Evolutionary conservation across 2,797 vertebrate genomes (phyloP), one percentile per base, ranked within the genome.

Genomic region (Oceanodroma leucorhoa): DNA sequence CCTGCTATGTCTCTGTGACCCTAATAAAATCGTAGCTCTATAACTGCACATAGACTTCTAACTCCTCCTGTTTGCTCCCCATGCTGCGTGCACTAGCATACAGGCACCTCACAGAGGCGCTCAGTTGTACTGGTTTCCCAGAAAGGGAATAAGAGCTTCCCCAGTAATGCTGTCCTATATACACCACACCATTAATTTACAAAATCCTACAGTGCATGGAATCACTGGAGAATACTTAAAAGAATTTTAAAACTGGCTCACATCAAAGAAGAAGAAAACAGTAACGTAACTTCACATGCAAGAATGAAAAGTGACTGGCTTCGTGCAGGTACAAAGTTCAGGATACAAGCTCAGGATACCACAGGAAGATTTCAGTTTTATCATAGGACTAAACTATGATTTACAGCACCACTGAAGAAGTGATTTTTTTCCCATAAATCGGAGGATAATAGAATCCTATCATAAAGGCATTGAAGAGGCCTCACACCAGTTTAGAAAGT

Each of bases 51-150:
- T 2, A 73, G 24, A 48, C 19, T 46, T 72, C 58, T n/a, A 45
- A n/a, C 22, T 40, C 69, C 57, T 64, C 48, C 58, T 16, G 30
- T 48, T 17, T 65, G 60, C 23, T 48, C 24, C 60, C 24, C 16
- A 11, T 5, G 30, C 26, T 40, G 34, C 1, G 1, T 16, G 11
- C 9, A 12, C 30, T 11, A 29, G 41, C 3, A 5, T 26, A 34
- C 5, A 16, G n/a, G 61, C 26, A 50, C 26, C 14, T 55, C 20
- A 13, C 23, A 65, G 48, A 62, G 29, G 15, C 10, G 9, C 24
- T 17, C 34, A 11, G 20, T 14, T 32, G 34, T 9, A 57, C 41
- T 10, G 30, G 55, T 16, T 24, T 41, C 43, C 30, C 34, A 57
- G 60, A 65, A 73, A 46, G 20, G 41, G 30, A n/a, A 4, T 34